A percentile compares a stretch with the other conserved stretches of the same genome.
phyloP scores from a whole-genome alignment of 2,797 vertebrate species.

The Sibirionetta formosa region DNA sequence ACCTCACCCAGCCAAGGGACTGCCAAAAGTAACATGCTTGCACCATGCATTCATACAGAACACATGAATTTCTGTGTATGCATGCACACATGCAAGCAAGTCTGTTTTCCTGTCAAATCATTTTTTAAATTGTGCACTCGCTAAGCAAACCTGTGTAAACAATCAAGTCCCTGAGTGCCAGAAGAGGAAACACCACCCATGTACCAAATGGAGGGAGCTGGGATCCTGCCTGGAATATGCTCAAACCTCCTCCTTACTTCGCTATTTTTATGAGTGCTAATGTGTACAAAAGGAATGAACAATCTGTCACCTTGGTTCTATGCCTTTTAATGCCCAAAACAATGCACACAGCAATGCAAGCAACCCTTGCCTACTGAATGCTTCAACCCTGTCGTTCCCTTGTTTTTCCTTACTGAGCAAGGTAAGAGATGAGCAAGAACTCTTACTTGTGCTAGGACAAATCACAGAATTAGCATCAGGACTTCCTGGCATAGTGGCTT shows the following conservation, averaged over 20 bases:
- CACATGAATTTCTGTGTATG: fast-evolving
- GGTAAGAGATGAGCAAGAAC: not conserved
- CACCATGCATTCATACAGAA: fast-evolving
- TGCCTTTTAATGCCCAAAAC: not conserved
- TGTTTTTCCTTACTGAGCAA: not conserved
- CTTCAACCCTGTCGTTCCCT: not conserved
- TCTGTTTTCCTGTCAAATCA: slow-evolving; percentile 49
- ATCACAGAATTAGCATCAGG: not conserved
- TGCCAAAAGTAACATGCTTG: not conserved
- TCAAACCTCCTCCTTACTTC: slow-evolving; percentile 26
- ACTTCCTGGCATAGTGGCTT: not conserved
- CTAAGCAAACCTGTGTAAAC: slow-evolving; percentile 67
- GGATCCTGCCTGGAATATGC: slow-evolving; percentile 7
- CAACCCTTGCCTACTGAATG: not conserved
- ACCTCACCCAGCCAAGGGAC: not conserved
- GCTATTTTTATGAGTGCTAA: slow-evolving; percentile 25
- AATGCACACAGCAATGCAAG: not conserved
- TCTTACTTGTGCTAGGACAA: not conserved
- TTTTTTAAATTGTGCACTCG: slow-evolving; percentile 30
- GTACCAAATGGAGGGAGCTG: slow-evolving; percentile 53
- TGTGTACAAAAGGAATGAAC: slow-evolving; percentile 24
- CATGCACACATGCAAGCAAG: not conserved
- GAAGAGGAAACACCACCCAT: slow-evolving; percentile 64
- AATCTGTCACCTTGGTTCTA: not conserved
- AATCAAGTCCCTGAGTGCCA: slow-evolving; percentile 18